Evolutionary conservation across 37 sponge, comb jelly and placozoan genomes (phyloP).

Genomic region (Theonella swinhoei): DNA sequence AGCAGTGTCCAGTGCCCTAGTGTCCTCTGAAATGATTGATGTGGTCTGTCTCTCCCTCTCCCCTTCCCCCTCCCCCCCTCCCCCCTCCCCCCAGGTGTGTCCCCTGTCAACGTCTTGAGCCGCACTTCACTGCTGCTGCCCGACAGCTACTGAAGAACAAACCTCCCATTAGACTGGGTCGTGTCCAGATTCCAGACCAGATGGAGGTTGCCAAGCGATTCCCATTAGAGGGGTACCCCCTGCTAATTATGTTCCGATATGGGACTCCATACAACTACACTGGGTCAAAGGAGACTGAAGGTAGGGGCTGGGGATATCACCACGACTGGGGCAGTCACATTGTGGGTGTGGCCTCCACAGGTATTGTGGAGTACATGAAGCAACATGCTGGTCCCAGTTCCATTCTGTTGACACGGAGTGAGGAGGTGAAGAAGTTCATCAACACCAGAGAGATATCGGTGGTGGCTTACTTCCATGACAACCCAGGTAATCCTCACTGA

Average conservation of each 20-base stretch:
- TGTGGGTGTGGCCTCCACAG: constrained; percentile 36
- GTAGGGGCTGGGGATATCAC: too few relatives aligned
- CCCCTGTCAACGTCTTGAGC: constrained; percentile 71
- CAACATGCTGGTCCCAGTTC: constrained; percentile 79
- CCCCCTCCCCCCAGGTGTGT: constrained; percentile 75
- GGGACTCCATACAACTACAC: constrained; percentile 78
- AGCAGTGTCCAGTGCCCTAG: constrained; percentile 1
- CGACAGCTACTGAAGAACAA: constrained; percentile 22
- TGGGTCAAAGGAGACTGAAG: constrained; percentile 67
- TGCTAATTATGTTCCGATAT: constrained; percentile 73
- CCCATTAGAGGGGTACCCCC: constrained; percentile 69
- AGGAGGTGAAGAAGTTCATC: constrained; percentile 50
- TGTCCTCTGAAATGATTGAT: too few relatives aligned
- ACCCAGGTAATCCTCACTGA: neutral
- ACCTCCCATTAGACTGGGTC: constrained; percentile 61
- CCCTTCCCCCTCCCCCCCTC: too few relatives aligned
- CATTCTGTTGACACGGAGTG: constrained; percentile 8
- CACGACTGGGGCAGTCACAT: too few relatives aligned
- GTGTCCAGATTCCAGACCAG: constrained; percentile 71
- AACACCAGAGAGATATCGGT: constrained; percentile 18
- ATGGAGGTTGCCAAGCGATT: constrained; percentile 71
- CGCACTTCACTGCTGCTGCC: constrained; percentile 70
- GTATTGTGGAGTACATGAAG: constrained; percentile 76
- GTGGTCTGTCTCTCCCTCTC: neutral
- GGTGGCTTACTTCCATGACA: constrained; percentile 13